These are phyloP conservation scores for Drosophila stalkeri DNA, from an alignment of 2,888 invertebrate species.

Conservation along the genomic window DNA sequence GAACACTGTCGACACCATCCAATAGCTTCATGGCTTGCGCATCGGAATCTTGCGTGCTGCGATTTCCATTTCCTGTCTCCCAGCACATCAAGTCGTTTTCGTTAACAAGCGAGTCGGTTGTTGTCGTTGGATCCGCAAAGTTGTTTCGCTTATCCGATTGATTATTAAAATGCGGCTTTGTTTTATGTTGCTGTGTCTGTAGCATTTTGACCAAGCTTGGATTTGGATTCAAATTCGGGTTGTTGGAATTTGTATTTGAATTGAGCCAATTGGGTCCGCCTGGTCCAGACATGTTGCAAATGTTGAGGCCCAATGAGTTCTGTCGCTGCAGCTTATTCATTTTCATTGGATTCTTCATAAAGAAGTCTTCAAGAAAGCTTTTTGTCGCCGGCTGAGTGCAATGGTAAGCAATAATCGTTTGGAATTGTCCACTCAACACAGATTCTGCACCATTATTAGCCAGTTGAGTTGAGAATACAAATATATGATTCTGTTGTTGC, in stretches of 20 bases:
- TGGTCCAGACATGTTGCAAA: conserved; percentile 49
- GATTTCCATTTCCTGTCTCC: conserved; percentile 86
- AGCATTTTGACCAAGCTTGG: conserved; percentile 43
- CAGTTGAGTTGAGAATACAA: conserved; percentile 97
- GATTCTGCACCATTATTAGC: conserved; percentile 98
- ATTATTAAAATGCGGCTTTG: conserved; percentile 41
- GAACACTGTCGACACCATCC: conserved; percentile 59
- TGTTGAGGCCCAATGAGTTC: conserved; percentile 85
- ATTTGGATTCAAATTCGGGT: conserved; percentile 29
- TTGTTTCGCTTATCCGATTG: conserved; percentile 50
- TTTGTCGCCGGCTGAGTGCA: conserved; percentile 98
- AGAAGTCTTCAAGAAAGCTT: conserved; percentile 92
- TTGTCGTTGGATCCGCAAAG: conserved; percentile 42
- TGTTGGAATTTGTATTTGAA: conserved; percentile 29
- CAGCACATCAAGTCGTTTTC: conserved; percentile 86
- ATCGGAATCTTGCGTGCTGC: conserved; percentile 68
- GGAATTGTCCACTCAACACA: conserved; percentile 94
- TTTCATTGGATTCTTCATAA: conserved; percentile 95
- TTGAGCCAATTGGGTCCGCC: conserved; percentile 30
- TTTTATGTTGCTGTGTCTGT: conserved; percentile 48
- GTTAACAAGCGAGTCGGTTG: conserved; percentile 57
- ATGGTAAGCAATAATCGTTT: conserved; percentile 97
- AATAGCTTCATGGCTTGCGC: conserved; percentile 61
- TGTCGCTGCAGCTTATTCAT: conserved; percentile 94
- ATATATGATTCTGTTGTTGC: conserved; percentile 99